Evolutionary conservation across 1,140 invertebrate species (phyloP).

Genomic region (Pseudomyrmex cubaensis): DNA sequence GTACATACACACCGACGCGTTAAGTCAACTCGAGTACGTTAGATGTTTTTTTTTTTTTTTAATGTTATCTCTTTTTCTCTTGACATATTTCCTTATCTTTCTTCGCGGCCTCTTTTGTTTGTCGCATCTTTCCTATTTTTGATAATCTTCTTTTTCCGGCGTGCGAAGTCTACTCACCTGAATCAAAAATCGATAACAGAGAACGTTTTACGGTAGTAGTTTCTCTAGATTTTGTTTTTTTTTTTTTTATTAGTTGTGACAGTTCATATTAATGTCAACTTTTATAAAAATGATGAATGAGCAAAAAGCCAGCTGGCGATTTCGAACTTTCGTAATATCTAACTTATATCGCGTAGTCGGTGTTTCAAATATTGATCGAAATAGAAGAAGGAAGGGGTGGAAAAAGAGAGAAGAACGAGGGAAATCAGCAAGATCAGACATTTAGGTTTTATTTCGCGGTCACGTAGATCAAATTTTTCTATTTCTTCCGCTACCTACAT

Average conservation of each 20-base stretch:
- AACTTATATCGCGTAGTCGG: not conserved
- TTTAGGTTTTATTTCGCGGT: not conserved
- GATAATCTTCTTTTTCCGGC: not conserved
- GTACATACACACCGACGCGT: not conserved
- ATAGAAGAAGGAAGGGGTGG: too few species aligned
- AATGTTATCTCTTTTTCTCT: too few species aligned
- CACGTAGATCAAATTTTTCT: conserved; percentile 15
- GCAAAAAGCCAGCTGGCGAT: not conserved
- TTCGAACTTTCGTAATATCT: not conserved
- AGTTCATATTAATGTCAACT: not conserved
- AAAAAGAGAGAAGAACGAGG: too few species aligned
- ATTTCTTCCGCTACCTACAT: not conserved
- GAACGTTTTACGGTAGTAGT: not conserved
- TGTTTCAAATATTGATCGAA: too few species aligned
- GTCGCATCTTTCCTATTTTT: too few species aligned
- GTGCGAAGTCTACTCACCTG: not conserved
- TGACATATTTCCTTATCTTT: too few species aligned
- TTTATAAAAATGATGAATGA: not conserved
- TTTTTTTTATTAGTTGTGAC: conserved; percentile 4
- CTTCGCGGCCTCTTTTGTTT: too few species aligned
- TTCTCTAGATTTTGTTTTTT: not conserved
- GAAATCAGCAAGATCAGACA: too few species aligned
- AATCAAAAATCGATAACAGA: conserved; percentile 7
- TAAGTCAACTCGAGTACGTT: too few species aligned
- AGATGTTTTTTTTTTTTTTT: too few species aligned